A percentile compares a stretch with the other conserved stretches of the same genome.
Conservation (phyloP, 2,113 vertebrate species). For the Kryptolebias marmoratus region DNA sequence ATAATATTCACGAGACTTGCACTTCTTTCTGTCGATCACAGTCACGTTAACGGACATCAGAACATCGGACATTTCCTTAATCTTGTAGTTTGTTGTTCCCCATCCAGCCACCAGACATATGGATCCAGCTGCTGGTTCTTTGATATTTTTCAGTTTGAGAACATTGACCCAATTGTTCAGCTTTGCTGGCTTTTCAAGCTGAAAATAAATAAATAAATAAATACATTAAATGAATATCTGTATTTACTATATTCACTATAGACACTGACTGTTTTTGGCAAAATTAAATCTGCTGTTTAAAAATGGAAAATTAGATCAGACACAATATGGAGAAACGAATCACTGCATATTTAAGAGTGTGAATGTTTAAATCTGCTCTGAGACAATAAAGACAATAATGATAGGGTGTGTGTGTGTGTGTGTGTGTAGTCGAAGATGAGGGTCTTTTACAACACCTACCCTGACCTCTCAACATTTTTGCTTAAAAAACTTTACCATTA, state of each 20-base stretch:
- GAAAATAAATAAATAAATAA: background rate
- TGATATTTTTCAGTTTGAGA: conserved; percentile 2
- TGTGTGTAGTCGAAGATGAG: no score
- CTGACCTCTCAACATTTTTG: background rate
- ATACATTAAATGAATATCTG: background rate
- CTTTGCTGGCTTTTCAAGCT: conserved; percentile 64
- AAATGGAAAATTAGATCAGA: no score
- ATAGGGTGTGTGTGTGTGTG: no score
- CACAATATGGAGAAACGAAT: background rate
- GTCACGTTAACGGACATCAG: conserved; percentile 68
- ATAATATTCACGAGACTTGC: conserved; percentile 68
- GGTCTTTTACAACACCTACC: no score
- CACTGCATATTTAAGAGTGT: background rate
- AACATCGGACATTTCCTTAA: conserved; percentile 43
- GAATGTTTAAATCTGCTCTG: no score
- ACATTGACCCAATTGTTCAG: conserved; percentile 35
- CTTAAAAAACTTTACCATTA: no score
- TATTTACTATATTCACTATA: background rate
- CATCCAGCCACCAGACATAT: conserved; percentile 74
- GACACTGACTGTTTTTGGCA: no score
- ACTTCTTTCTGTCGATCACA: conserved; percentile 60
- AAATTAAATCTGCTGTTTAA: no score
- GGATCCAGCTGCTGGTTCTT: conserved; percentile 2
- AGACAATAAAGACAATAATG: no score
- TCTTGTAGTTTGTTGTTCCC: conserved; percentile 22